Evolutionary conservation across 2,888 invertebrate genomes (phyloP), one percentile per base, ranked within the genome.

Genomic region (Ashinkailepas kermadecensis): DNA sequence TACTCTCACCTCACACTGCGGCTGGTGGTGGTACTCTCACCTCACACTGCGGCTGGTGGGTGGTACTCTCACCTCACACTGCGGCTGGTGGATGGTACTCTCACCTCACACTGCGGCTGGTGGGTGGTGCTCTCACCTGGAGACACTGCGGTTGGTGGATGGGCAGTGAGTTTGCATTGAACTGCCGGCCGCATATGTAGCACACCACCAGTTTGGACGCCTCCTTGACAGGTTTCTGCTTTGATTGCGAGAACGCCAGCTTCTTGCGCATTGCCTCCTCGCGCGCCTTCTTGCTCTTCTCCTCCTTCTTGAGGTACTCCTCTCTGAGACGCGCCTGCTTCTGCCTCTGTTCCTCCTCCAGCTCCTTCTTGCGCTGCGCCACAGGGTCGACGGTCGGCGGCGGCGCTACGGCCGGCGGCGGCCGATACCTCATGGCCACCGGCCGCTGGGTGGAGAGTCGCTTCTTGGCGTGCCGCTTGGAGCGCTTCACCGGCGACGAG

Each of bases 111-210:
- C 39, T 39, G 39, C 39, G 2, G 39, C 2, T 39, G 39, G 39
- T 39, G 39, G 39, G 39, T 39, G 39, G 39, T 39, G 39, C 4
- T 39, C 83, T 84, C 86, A 91, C 91, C 89, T 90, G 88, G 84
- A 91, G 86, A 86, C 92, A 92, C 85, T 91, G 91, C 0, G 92
- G 91, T 86, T 92, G 92, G 86, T 92, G 92, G 83, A 92, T 89
- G 11, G 89, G 88, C 83, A 92, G 89, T 23, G 91, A 91, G 78
- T 91, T 90, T 9, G 90, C 90, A 10, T 92, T 92, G 86, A 92
- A 92, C 86, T 92, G 91, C 81, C 92, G 88, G 8, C 91, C 90
- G 86, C 92, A 92, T 81, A 92, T 89, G 86, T 91, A 92, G 85
- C 92, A 92, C 64, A 89, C 89, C 18, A 90, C 78, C 13, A 15